Evolutionary conservation across 2,888 invertebrate genomes (phyloP).

Genomic region (Drepana falcataria): DNA sequence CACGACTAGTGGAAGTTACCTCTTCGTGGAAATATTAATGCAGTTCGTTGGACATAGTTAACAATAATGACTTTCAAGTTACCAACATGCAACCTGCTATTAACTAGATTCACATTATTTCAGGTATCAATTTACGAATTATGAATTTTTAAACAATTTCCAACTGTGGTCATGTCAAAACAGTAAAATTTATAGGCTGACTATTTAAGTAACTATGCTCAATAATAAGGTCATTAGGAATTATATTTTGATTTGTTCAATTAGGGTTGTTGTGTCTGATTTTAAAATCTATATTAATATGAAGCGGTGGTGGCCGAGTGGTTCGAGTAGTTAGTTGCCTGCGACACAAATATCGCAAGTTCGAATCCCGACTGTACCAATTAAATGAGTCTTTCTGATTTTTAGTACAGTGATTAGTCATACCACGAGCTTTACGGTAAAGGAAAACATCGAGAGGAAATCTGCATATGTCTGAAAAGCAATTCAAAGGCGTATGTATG

Average conservation of each 20-base stretch:
- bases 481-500: too few species aligned
- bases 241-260: not conserved
- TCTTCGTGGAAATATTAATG: constrained; percentile 37
- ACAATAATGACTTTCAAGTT: constrained; percentile 33
- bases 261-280: too few species aligned
- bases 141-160: not conserved
- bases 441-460: too few species aligned
- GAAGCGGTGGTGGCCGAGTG: too few species aligned
- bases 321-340: too few species aligned
- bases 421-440: too few species aligned
- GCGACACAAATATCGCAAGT: too few species aligned
- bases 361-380: too few species aligned
- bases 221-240: not conserved
- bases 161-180: not conserved
- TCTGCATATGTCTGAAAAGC: too few species aligned
- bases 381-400: too few species aligned
- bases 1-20: constrained; percentile 24
- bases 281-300: too few species aligned
- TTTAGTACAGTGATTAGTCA: too few species aligned
- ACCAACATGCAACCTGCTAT: constrained; percentile 30
- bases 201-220: not conserved
- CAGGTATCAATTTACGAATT: constrained; percentile 4
- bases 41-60: constrained; percentile 35
- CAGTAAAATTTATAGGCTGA: not conserved
- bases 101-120: constrained; percentile 25